Evolutionary conservation across 2,888 invertebrate species (phyloP).

Genomic region (Toxonevra muliebris): DNA sequence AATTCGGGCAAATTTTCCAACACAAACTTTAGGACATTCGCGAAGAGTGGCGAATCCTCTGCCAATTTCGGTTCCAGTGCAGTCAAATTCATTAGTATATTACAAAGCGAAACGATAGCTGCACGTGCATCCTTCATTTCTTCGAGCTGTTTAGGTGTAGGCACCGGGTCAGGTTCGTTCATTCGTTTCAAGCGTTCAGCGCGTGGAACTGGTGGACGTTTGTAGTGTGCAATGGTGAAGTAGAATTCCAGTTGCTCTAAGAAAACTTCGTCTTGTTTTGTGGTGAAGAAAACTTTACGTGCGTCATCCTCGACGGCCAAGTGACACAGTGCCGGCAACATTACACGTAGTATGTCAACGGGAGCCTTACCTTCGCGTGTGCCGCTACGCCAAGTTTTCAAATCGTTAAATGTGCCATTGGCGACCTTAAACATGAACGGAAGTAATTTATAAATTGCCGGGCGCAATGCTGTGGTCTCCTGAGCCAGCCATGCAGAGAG

Average conservation of each 20-base stretch:
- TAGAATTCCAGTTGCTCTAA: constrained; percentile 83
- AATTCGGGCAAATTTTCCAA: constrained; percentile 86
- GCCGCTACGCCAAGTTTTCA: constrained; percentile 74
- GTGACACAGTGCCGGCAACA: constrained; percentile 90
- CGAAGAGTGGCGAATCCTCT: constrained; percentile 79
- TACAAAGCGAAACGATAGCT: constrained; percentile 89
- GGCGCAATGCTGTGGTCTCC: constrained; percentile 87
- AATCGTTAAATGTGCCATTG: constrained; percentile 83
- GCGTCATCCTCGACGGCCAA: constrained; percentile 91
- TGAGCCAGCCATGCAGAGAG: constrained; percentile 90
- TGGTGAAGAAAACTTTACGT: constrained; percentile 78
- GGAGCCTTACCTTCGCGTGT: constrained; percentile 69
- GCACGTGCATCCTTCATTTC: constrained; percentile 86
- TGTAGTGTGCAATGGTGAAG: constrained; percentile 88
- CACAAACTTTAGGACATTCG: constrained; percentile 83
- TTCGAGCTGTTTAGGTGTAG: constrained; percentile 77
- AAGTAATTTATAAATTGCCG: constrained; percentile 81
- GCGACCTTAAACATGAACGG: constrained; percentile 83
- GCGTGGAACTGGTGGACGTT: constrained; percentile 81
- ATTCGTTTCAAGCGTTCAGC: constrained; percentile 80
- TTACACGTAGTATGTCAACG: constrained; percentile 79
- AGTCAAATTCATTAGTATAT: constrained; percentile 91
- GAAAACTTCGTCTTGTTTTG: constrained; percentile 82
- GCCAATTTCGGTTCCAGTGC: constrained; percentile 87
- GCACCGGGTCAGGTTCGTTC: constrained; percentile 79